Percentiles rank a stretch among this genome's conserved stretches.
phyloP scores from a whole-genome alignment of 1,140 invertebrate species.

The Caenorhabditis briggsae region DNA sequence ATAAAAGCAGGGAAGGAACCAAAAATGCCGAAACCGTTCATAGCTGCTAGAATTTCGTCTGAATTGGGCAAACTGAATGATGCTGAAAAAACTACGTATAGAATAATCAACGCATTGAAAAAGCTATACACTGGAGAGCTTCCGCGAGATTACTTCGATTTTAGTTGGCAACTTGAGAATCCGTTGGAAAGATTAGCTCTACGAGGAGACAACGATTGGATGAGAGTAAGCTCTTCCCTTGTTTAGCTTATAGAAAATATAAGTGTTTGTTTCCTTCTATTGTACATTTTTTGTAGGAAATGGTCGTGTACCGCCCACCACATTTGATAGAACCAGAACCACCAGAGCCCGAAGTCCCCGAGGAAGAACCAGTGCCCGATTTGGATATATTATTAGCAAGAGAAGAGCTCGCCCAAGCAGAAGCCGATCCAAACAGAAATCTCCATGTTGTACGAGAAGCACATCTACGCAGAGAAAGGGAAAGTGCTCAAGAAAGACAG shows the following conservation, averaged over 20 bases:
- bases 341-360: background rate
- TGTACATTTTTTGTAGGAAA: background rate
- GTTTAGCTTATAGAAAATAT: background rate
- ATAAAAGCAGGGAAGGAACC: background rate
- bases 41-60: background rate
- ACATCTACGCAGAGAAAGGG: constrained; percentile 22
- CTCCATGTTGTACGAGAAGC: background rate
- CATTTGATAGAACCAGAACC: background rate
- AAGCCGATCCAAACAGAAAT: background rate
- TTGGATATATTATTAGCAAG: background rate
- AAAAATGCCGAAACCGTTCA: background rate
- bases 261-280: too few species aligned
- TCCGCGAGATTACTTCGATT: background rate
- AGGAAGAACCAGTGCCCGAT: background rate
- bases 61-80: background rate
- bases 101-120: background rate
- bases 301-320: constrained; percentile 13
- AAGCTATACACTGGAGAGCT: background rate
- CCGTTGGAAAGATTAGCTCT: background rate
- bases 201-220: constrained; percentile 12
- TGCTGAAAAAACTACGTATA: background rate
- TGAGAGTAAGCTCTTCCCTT: constrained; percentile 10
- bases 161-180: too few species aligned
- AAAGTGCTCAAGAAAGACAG: constrained; percentile 32
- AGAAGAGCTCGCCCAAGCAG: constrained; percentile 6